Evolutionary conservation across 2,797 vertebrate genomes (phyloP).

Genomic region (Clarias pachynema): DNA sequence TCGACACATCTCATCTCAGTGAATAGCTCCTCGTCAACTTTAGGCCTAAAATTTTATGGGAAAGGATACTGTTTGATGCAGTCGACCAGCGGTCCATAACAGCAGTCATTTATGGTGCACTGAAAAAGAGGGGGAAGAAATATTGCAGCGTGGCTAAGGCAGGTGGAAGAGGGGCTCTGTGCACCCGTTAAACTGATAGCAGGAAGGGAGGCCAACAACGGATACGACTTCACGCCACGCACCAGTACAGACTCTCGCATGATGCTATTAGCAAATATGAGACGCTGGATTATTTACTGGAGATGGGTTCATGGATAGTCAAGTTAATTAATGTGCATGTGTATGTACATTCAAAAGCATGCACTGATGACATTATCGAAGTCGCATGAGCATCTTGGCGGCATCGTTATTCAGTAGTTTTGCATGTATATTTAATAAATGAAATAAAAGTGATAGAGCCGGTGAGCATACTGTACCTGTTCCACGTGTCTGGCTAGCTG

Average conservation of each 20-base stretch:
- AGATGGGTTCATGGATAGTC: conserved; percentile 38
- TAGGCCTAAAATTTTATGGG: conserved; percentile 92
- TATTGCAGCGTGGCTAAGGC: conserved; percentile 63
- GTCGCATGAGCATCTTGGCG: not conserved
- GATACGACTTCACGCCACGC: conserved; percentile 39
- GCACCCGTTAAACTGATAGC: conserved; percentile 53
- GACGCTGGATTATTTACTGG: conserved; percentile 63
- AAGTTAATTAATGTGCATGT: conserved; percentile 14
- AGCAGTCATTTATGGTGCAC: conserved; percentile 99
- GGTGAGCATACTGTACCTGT: conserved; percentile 77
- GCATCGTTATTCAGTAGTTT: conserved; percentile 1
- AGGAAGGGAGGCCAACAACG: conserved; percentile 45
- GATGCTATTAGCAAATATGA: conserved; percentile 82
- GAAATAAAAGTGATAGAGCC: not conserved
- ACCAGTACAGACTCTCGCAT: conserved; percentile 56
- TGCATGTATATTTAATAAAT: not conserved
- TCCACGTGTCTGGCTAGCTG: conserved; percentile 89
- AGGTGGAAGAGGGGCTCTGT: conserved; percentile 36
- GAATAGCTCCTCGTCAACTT: conserved; percentile 90
- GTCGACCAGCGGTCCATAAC: conserved; percentile 99
- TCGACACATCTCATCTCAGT: conserved; percentile 87
- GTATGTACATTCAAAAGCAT: not conserved
- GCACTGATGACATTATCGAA: conserved; percentile 8
- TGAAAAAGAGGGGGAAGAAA: conserved; percentile 78
- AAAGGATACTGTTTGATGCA: conserved; percentile 99